Base-by-base conservation (phyloP, 1,140 invertebrate species). In the Bradysia coprophila region DNA sequence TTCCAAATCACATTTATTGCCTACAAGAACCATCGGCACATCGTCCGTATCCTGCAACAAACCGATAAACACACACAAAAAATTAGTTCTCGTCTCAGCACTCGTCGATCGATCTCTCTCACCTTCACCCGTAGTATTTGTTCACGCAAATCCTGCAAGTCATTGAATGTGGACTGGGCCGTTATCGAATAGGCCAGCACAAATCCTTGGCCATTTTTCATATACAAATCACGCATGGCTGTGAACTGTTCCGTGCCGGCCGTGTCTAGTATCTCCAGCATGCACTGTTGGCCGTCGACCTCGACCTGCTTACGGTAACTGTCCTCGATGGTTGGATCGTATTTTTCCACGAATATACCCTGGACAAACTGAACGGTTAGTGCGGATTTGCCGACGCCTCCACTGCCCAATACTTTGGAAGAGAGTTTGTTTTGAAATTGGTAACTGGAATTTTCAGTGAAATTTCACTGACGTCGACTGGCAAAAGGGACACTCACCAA, bases 211-310 rank as follows among this genome's bases (percentile, higher is more conserved):
- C 95, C 95, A 65, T 98, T 98, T 68, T 98, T 98, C 83, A 99
- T 99, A 64, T 99, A 99, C 51, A 99, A 73, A 72, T 99, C 96
- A 57, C 96, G 76, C 96, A 99, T 99, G 46, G 94, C 93, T 55
- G 96, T 97, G 66, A 99, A 99, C 79, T 99, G 96, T 77, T 99
- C 96, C 79, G 95, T 98, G 55, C 96, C 96, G 51, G 96, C 96
- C 41, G 96, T 99, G 66, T 99, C 96, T 51, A 99, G 71, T 54
- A 99, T 99, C 72, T 99, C 96, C 52, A 99, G 74, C 81, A 98
- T 97, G 66, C 95, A 98, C 62, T 96, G 94, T 58, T 94, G n/a
- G n/a, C n/a, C n/a, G n/a, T n/a, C n/a, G n/a, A n/a, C n/a, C n/a
- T n/a, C n/a, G n/a, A n/a, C n/a, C n/a, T n/a, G n/a, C n/a, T n/a